phyloP scores from a whole-genome alignment of 2,797 vertebrate species.

The Linurgus olivaceus region DNA sequence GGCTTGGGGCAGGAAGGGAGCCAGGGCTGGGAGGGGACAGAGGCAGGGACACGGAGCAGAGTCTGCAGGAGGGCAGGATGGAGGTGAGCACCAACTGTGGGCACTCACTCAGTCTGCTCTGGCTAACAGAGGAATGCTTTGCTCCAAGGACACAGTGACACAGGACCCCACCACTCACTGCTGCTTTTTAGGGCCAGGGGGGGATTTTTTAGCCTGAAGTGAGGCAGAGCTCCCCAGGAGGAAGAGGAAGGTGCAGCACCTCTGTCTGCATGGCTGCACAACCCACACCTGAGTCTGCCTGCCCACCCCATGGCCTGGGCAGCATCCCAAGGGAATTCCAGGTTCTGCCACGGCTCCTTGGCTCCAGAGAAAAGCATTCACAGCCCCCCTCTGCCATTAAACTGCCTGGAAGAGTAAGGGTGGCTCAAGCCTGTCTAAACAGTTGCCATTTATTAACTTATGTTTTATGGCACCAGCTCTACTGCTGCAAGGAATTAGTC shows the following conservation, averaged over 20 bases:
- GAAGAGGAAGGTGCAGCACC: not conserved
- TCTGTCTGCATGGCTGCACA: not conserved
- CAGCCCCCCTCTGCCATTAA: not conserved
- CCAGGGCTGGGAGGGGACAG: not conserved
- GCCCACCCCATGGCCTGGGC: accelerated
- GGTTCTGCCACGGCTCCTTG: not conserved
- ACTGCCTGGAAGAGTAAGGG: not conserved
- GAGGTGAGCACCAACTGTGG: too few species aligned
- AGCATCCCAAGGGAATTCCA: not conserved
- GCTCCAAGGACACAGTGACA: accelerated
- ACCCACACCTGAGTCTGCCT: not conserved
- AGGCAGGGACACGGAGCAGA: not conserved
- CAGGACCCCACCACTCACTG: accelerated
- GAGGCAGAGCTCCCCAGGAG: not conserved
- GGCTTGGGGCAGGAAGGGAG: not conserved
- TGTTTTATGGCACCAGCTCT: not conserved
- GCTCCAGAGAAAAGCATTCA: not conserved
- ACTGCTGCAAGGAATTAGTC: not conserved
- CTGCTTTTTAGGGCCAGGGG: not conserved
- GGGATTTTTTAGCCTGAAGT: not conserved
- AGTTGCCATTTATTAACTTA: not conserved
- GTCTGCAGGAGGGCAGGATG: not conserved
- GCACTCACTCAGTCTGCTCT: not conserved
- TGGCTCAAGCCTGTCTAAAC: not conserved
- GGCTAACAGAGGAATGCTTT: not conserved